Conservation (phyloP, 2,113 vertebrate species). For the Blennius ocellaris region DNA sequence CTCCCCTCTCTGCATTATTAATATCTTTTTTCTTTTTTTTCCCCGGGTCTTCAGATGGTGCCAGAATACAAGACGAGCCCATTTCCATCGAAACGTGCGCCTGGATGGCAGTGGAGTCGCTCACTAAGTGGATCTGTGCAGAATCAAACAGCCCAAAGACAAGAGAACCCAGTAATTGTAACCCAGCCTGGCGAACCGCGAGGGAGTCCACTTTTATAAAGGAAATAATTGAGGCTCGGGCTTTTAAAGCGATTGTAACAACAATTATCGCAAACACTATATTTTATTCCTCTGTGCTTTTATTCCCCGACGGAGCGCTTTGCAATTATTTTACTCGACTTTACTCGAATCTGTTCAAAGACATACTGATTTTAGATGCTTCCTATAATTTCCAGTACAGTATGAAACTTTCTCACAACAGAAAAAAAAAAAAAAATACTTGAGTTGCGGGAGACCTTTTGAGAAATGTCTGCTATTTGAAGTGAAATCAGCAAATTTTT, state of each 20-base stretch:
- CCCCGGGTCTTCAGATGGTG: background rate
- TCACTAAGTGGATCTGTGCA: background rate
- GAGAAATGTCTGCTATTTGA: too few species aligned
- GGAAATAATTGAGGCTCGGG: slow-evolving; percentile 53
- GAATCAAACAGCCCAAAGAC: slow-evolving; percentile 29
- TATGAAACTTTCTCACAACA: background rate
- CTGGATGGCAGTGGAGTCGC: background rate
- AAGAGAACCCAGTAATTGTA: slow-evolving; percentile 41
- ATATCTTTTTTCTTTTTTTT: slow-evolving; percentile 13
- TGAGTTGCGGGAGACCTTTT: too few species aligned
- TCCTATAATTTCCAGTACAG: background rate
- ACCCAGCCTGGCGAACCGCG: slow-evolving; percentile 26
- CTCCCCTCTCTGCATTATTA: slow-evolving; percentile 42
- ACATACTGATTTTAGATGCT: background rate
- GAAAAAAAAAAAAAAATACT: background rate
- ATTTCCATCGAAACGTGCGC: slow-evolving; percentile 19
- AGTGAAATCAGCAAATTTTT: too few species aligned
- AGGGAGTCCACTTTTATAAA: slow-evolving; percentile 28
- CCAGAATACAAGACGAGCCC: slow-evolving; percentile 24
- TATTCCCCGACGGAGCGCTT: slow-evolving; percentile 20
- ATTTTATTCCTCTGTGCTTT: slow-evolving; percentile 40
- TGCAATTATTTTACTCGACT: slow-evolving; percentile 45
- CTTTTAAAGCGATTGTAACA: slow-evolving; percentile 45
- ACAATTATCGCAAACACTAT: slow-evolving; percentile 53
- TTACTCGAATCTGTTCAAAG: slow-evolving; percentile 19